Evolutionary conservation across 2,888 invertebrate genomes (phyloP).

Genomic region (Stramonita haemastoma): DNA sequence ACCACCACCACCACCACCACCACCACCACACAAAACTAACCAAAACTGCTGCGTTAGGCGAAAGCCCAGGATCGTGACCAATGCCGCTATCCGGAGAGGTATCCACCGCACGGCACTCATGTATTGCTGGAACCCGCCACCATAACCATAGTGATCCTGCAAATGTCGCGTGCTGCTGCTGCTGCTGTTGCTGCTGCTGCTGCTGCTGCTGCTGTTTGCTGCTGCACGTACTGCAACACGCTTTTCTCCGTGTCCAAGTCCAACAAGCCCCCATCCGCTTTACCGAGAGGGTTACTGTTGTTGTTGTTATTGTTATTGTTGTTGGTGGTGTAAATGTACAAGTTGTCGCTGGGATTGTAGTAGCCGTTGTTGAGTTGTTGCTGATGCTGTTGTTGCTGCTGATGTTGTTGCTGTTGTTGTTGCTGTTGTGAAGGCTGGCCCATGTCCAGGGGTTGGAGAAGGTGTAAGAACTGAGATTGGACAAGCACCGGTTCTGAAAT

Average conservation of each 20-base stretch:
- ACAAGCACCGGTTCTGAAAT: conserved; percentile 36
- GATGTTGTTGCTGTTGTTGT: conserved; percentile 23
- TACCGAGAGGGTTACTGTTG: not conserved
- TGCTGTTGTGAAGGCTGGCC: conserved; percentile 3
- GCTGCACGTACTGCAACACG: conserved; percentile 18
- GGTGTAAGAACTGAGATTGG: conserved; percentile 40
- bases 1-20: not conserved
- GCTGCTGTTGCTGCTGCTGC: conserved; percentile 38
- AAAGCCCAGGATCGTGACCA: conserved; percentile 66
- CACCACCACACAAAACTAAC: not conserved
- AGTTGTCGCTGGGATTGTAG: conserved; percentile 29
- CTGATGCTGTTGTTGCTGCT: conserved; percentile 26
- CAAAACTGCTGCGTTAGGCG: conserved; percentile 52
- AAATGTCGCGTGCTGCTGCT: conserved; percentile 32
- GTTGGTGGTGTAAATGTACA: conserved; percentile 31
- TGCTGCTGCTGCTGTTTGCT: conserved; percentile 30
- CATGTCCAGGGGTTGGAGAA: conserved; percentile 39
- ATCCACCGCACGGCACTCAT: conserved; percentile 50
- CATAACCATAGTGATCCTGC: conserved; percentile 46
- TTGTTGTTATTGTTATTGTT: conserved; percentile 29
- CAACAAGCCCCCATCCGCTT: conserved; percentile 23
- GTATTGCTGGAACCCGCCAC: conserved; percentile 41
- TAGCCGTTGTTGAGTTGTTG: conserved; percentile 34
- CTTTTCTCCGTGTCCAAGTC: conserved; percentile 32
- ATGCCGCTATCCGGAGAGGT: conserved; percentile 73